Base-by-base conservation (phyloP, 1,140 invertebrate genomes). In the Drosophila asahinai region DNA sequence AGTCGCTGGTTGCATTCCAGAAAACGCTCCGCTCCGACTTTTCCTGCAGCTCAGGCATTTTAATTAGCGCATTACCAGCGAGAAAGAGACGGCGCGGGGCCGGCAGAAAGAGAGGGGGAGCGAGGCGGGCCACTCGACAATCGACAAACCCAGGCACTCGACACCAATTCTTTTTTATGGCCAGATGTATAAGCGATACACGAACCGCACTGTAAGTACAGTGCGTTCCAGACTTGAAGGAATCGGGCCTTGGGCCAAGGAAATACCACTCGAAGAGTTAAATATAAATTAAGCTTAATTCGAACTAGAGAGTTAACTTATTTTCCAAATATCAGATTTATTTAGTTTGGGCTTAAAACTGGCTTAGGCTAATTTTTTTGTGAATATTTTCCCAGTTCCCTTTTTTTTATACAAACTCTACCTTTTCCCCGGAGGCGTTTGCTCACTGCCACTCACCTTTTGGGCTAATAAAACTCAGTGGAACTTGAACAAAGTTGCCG, bases 1-100 rank as follows among this genome's bases (percentile, higher is more conserved):
- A n/a, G 60, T 47, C 19, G 25, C 43, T n/a, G 30, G 38, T 36
- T 55, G 48, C 48, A 63, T 62, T 48, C 57, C 64, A 62, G 59
- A 61, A 74, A 54, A 40, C 38, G 64, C 64, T 47, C 19, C 38
- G 64, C 64, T 47, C 27, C 9, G 27, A 11, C 12, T 62, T 55
- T 22, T 43, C 40, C 58, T 25, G 33, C 42, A 55, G 33, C 70
- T 55, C 58, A 51, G 77, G 67, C 60, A 84, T 81, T 84, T 84
- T 84, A 84, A 84, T 84, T 86, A 84, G 82, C 82, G 78, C 81
- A 84, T 84, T 79, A 78, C 80, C 80, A 82, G 42, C 51, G 36
- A 15, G 14, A 71, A 42, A 33, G 64, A 38, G 64, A 38, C 11
- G n/a, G 49, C 17, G 2, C 14, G 3, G 1, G 15, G 25, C 1